Conservation (phyloP, 2,888 invertebrate species). For the Girardia tigrina region DNA sequence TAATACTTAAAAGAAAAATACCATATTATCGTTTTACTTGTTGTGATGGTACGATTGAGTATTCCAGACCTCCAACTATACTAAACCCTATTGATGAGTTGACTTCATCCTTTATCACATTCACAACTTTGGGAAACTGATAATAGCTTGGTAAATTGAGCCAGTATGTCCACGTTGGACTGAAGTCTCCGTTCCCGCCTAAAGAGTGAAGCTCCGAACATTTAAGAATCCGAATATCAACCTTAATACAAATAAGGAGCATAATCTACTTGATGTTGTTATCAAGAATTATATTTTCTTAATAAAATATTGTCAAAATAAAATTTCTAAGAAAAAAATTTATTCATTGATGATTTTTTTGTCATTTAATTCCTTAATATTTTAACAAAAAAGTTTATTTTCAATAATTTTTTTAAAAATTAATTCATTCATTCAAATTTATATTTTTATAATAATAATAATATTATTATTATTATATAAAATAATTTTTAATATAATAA, state of each 20-base stretch:
- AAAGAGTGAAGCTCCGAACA: background rate
- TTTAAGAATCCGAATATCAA: background rate
- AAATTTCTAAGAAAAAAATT: background rate
- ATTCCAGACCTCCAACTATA: background rate
- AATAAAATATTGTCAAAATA: background rate
- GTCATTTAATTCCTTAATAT: too few species aligned
- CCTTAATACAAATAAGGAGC: background rate
- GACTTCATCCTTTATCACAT: background rate
- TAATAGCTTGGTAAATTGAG: background rate
- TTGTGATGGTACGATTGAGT: background rate
- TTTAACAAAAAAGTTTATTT: too few species aligned
- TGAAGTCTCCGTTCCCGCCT: background rate
- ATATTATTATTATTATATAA: background rate
- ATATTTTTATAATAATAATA: background rate
- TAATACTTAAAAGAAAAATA: background rate
- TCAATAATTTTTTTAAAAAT: too few species aligned
- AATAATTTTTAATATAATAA: background rate
- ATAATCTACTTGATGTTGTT: too few species aligned
- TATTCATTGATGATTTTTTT: too few species aligned
- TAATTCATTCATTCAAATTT: too few species aligned
- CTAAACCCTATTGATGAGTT: background rate
- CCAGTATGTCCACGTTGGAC: background rate
- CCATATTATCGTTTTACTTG: background rate
- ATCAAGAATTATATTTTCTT: background rate
- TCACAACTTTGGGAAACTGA: conserved; percentile 3